A percentile compares a stretch with the other conserved stretches of the same genome.
These are phyloP conservation scores for Hippopotamus amphibius DNA, from an alignment of 2,113 vertebrate species.

Conservation along the genomic window DNA sequence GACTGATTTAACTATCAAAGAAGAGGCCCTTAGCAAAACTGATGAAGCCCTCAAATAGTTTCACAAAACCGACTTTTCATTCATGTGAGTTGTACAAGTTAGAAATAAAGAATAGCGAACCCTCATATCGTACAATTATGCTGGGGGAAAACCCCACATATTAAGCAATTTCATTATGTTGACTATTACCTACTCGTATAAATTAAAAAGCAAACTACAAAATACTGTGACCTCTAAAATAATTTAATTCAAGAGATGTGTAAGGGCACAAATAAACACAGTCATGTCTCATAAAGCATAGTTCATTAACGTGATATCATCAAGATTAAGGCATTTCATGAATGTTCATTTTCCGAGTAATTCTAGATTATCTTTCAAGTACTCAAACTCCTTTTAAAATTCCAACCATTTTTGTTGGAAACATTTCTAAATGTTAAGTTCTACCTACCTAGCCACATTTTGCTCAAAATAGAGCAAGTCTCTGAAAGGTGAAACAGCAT, in stretches of 20 bases:
- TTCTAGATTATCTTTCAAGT: slow-evolving; percentile 33
- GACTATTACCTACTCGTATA: slow-evolving; percentile 12
- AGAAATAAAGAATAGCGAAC: not conserved
- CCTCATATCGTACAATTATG: not conserved
- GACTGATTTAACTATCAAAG: not conserved
- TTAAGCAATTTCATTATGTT: not conserved
- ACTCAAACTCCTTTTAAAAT: not conserved
- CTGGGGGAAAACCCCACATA: not conserved
- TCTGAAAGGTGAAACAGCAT: no score
- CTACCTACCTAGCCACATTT: not conserved
- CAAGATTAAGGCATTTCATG: slow-evolving; percentile 37
- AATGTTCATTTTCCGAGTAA: slow-evolving; percentile 47
- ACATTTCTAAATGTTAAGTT: not conserved
- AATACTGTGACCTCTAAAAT: not conserved
- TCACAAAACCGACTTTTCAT: not conserved
- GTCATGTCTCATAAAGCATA: not conserved
- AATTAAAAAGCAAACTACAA: slow-evolving; percentile 52
- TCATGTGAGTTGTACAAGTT: not conserved
- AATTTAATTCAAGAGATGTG: slow-evolving; percentile 14
- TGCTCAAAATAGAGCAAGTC: no score
- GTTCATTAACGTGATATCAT: slow-evolving; percentile 9
- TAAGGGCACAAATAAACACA: not conserved
- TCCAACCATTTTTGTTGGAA: not conserved
- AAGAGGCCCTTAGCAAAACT: not conserved
- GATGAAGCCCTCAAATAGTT: not conserved